Percentiles rank a stretch among this genome's conserved stretches.
Evolutionary conservation across 23 tunicate genomes (phyloP).

Genomic region (Oikopleura dioica): DNA sequence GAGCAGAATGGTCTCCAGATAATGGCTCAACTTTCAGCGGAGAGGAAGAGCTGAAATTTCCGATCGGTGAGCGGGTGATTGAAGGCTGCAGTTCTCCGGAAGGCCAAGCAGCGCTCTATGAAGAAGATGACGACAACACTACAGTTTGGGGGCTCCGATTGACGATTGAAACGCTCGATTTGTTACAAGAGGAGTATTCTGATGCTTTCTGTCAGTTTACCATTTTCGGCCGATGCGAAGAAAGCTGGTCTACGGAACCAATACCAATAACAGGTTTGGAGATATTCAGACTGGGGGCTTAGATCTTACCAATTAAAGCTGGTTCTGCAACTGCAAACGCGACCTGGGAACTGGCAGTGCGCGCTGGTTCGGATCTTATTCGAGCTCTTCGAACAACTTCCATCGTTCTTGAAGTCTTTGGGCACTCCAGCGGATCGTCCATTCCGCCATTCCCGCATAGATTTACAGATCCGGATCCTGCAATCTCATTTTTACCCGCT

Average conservation of each 20-base stretch:
- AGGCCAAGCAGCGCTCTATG: not conserved
- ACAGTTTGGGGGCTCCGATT: not conserved
- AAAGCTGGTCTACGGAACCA: conserved; percentile 5
- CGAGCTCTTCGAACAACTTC: not conserved
- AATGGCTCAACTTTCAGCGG: not conserved
- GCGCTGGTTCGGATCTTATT: not conserved
- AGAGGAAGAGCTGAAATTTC: not conserved
- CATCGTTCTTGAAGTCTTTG: not conserved
- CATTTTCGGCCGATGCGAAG: conserved; percentile 6
- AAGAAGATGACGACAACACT: not conserved
- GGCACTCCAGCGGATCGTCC: not conserved
- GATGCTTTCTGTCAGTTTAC: conserved; percentile 7
- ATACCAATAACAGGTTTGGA: no score
- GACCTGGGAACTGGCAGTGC: not conserved
- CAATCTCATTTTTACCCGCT: not conserved
- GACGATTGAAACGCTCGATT: not conserved
- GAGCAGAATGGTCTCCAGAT: not conserved
- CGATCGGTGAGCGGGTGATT: not conserved
- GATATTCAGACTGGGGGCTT: no score
- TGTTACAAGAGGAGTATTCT: not conserved
- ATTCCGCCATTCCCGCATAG: not conserved
- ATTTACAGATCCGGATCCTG: not conserved
- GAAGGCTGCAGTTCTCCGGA: conserved; percentile 1
- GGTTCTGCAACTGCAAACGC: not conserved
- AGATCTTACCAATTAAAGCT: not conserved